Percentiles rank a stretch among this genome's conserved stretches.
Conservation (phyloP, 2,113 vertebrate species). For the Gnathonemus echidnorhynchus region DNA sequence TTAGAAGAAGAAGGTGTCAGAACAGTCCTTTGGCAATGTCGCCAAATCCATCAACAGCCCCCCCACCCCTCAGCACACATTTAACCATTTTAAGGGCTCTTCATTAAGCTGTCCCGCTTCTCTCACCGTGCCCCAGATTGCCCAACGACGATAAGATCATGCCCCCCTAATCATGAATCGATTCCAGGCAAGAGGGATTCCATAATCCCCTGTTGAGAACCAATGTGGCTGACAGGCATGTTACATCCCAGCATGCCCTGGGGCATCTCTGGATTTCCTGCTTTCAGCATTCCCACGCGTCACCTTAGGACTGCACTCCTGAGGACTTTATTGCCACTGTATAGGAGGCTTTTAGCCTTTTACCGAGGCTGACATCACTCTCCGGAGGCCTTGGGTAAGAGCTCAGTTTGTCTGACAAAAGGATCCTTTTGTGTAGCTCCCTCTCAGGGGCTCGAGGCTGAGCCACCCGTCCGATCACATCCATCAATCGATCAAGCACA, state of each 20-base stretch:
- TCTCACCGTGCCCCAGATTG: conserved; percentile 1
- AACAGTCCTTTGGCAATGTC: not conserved
- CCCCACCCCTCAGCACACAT: not conserved
- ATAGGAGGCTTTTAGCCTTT: conserved; percentile 14
- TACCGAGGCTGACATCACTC: conserved; percentile 5
- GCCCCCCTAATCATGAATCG: conserved; percentile 46
- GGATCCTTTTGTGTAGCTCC: not conserved
- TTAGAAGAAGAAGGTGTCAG: not conserved
- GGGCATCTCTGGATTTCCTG: not conserved
- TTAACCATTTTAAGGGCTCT: not conserved
- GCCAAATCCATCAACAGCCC: not conserved
- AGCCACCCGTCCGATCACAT: not conserved
- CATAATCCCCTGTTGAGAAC: conserved; percentile 29
- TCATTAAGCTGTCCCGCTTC: not conserved
- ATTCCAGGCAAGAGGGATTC: conserved; percentile 43
- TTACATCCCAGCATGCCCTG: conserved; percentile 3
- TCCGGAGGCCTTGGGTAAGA: not conserved
- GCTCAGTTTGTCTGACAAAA: conserved; percentile 1
- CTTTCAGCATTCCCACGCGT: conserved; percentile 11
- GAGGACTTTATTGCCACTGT: conserved; percentile 3
- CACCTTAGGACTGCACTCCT: not conserved
- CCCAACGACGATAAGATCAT: conserved; percentile 38
- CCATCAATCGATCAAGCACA: conserved; percentile 2
- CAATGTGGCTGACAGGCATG: not conserved
- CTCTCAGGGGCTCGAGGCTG: not conserved